These are phyloP conservation scores for Lasioglossum pauxillum DNA, from an alignment of 2,888 invertebrate species.

Conservation along the genomic window DNA sequence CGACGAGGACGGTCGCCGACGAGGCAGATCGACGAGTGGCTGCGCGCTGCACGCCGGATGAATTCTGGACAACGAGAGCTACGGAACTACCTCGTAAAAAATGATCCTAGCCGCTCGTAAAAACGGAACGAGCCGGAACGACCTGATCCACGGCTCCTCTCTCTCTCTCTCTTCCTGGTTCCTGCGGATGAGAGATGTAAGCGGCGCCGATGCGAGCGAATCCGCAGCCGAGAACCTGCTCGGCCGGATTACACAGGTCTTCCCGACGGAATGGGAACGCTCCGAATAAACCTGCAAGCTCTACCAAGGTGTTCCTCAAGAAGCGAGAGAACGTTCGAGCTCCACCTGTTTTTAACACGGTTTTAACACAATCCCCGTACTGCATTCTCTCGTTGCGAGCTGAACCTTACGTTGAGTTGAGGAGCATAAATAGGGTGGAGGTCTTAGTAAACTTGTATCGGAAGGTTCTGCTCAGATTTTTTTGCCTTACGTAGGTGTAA, in stretches of 20 bases:
- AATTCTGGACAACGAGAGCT: conserved; percentile 59
- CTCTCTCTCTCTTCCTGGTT: not conserved
- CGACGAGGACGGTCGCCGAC: conserved; percentile 21
- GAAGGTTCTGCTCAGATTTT: not conserved
- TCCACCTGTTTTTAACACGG: not conserved
- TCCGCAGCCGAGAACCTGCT: conserved; percentile 16
- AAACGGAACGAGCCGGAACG: conserved; percentile 44
- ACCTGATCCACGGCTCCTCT: not conserved
- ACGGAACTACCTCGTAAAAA: conserved; percentile 64
- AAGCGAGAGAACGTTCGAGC: not conserved
- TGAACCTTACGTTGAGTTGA: not conserved
- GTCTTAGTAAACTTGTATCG: not conserved
- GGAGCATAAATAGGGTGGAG: not conserved
- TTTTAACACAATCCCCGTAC: not conserved
- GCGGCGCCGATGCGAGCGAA: conserved; percentile 4
- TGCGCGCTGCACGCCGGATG: conserved; percentile 49
- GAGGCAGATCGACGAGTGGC: conserved; percentile 42
- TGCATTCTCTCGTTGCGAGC: not conserved
- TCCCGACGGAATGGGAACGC: conserved; percentile 22
- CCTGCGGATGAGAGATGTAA: conserved; percentile 17
- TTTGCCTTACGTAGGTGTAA: not conserved
- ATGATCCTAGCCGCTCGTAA: conserved; percentile 61
- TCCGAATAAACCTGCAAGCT: conserved; percentile 3
- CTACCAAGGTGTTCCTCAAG: not conserved
- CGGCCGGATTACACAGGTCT: conserved; percentile 12